These are phyloP conservation scores for Percopsis omiscomaycus DNA, from an alignment of 2,797 vertebrate genomes.

Conservation along the genomic window DNA sequence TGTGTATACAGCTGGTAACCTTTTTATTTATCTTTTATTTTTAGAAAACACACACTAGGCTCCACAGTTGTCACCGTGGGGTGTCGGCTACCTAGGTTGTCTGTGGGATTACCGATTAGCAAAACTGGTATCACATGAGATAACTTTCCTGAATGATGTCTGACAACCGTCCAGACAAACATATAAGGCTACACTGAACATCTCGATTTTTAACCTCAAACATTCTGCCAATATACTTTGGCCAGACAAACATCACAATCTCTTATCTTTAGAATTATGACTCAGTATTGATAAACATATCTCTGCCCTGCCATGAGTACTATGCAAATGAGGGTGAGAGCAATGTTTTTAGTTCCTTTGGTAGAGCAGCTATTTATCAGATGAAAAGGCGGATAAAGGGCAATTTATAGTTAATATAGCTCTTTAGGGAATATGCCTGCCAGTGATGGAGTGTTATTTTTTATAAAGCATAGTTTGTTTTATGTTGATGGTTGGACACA, in stretches of 20 bases:
- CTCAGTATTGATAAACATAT: not conserved
- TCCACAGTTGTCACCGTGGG: constrained; percentile 44
- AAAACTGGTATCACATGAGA: too few relatives aligned
- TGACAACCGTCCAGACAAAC: not conserved
- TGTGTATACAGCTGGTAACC: constrained; percentile 41
- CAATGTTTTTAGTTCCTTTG: too few relatives aligned
- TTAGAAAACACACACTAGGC: constrained; percentile 7
- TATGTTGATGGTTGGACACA: constrained; percentile 41
- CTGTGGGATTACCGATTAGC: too few relatives aligned
- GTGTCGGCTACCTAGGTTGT: too few relatives aligned
- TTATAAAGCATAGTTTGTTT: constrained; percentile 12
- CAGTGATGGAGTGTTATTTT: constrained; percentile 24
- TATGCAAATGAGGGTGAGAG: too few relatives aligned
- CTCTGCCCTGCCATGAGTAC: too few relatives aligned
- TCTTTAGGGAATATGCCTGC: not conserved
- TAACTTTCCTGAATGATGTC: too few relatives aligned
- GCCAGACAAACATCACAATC: not conserved
- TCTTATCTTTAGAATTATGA: not conserved
- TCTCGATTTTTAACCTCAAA: constrained; percentile 16
- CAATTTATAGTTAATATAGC: not conserved
- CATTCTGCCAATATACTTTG: not conserved
- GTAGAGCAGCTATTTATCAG: not conserved
- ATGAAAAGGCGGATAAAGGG: not conserved
- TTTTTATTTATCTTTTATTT: constrained; percentile 6
- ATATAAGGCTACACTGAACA: not conserved